Base-by-base conservation (phyloP, 1,140 invertebrate species). In the Neoseiulus cucumeris region DNA sequence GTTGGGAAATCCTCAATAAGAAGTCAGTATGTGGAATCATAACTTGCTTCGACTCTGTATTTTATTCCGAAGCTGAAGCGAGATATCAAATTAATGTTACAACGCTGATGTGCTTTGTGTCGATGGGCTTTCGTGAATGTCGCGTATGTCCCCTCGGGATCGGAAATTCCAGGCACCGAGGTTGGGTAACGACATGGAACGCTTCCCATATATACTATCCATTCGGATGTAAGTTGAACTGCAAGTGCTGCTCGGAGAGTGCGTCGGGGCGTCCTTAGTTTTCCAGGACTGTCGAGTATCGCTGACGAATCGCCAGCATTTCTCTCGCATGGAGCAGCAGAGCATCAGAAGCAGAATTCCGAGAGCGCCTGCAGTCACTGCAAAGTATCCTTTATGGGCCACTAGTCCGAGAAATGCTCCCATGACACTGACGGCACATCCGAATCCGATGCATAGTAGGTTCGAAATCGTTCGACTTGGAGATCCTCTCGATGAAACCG, bases 371-470 rank as follows among this genome's bases (percentile, higher is more conserved):
- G 22, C 17, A 20, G 51, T 59, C 14, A 59, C 14, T 17, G 33
- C 22, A 9, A 59, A 59, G 22, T 59, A 59, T 25, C 51, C 51
- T 25, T 33, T 25, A 59, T 59, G 51, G 14, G 51, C 33, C 25
- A 59, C 51, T 33, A 59, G 4, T 17, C 51, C 51, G 17, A 59
- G 22, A 33, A 59, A 59, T 25, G 22, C 33, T 20, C 51, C 51
- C 51, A 59, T 59, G 14, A 59, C 51, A 33, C 51, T 59, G 51
- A 59, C 51, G 25, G 51, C 51, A 25, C 51, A 25, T 2, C 51
- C 51, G 51, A 59, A 59, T 17, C 51, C 51, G 51, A 59, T 59
- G 51, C 51, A 59, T n/a, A 59, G 51, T 25, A 59, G 51, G 22
- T 59, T 59, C 14, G 25, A 29, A 25, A 59, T 59, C 17, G 51